These are phyloP conservation scores for Troglohyphantes excavatus DNA, from an alignment of 2,888 invertebrate genomes.

Conservation along the genomic window DNA sequence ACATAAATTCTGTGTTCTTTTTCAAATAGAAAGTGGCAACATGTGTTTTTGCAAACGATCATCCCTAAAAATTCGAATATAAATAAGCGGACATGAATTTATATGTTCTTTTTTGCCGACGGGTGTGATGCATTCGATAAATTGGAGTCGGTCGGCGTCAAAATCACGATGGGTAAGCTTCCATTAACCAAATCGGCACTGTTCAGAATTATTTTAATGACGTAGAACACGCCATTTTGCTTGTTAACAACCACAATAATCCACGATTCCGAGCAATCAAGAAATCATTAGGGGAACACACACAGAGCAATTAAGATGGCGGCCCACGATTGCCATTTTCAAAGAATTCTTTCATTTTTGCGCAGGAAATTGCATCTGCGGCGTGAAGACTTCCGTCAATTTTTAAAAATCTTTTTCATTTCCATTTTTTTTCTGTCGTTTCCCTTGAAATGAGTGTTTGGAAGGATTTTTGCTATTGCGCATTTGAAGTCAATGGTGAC, in stretches of 20 bases:
- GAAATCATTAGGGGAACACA: slow-evolving; percentile 69
- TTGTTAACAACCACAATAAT: slow-evolving; percentile 56
- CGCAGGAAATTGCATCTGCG: slow-evolving; percentile 16
- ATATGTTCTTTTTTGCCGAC: slow-evolving; percentile 18
- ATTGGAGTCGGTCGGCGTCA: slow-evolving; percentile 40
- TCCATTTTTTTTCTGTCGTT: not conserved
- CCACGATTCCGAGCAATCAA: slow-evolving; percentile 51
- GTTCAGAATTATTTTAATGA: slow-evolving; percentile 30
- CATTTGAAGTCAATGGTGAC: not conserved
- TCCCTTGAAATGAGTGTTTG: not conserved
- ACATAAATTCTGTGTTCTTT: slow-evolving; percentile 12
- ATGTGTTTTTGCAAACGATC: not conserved
- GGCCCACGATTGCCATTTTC: not conserved
- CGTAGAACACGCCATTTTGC: slow-evolving; percentile 27
- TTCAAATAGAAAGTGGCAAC: not conserved
- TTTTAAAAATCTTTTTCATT: not conserved
- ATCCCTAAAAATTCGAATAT: not conserved
- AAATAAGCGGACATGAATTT: not conserved
- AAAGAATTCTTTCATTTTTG: slow-evolving; percentile 34
- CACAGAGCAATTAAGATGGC: slow-evolving; percentile 42
- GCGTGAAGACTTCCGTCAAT: slow-evolving; percentile 3
- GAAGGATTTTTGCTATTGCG: not conserved
- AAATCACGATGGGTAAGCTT: not conserved
- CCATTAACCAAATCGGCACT: slow-evolving; percentile 56
- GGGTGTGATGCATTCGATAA: slow-evolving; percentile 8